Conservation (phyloP, 2,797 vertebrate genomes). For the Orestias chungarensis region DNA sequence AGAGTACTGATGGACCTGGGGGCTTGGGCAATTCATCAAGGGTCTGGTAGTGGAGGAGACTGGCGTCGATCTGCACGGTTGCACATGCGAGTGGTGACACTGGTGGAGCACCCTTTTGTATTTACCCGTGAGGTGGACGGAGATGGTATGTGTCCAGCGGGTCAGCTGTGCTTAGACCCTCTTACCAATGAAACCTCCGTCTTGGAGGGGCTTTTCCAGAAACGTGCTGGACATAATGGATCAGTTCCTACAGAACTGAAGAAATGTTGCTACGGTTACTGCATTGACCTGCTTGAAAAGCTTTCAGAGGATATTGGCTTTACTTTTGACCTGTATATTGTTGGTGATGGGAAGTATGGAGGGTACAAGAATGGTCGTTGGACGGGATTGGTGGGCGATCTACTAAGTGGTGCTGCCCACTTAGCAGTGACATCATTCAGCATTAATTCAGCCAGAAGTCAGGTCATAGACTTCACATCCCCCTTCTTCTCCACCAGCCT, state of each 20-base stretch:
- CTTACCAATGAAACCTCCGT: slow-evolving; percentile 88
- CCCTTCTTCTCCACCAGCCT: slow-evolving; percentile 98
- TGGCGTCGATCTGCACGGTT: slow-evolving; percentile 85
- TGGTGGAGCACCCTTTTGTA: slow-evolving; percentile 96
- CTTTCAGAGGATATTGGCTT: slow-evolving; percentile 97
- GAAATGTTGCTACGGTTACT: slow-evolving; percentile 98
- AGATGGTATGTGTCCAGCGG: slow-evolving; percentile 92
- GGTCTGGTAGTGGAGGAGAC: slow-evolving; percentile 70
- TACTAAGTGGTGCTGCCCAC: slow-evolving; percentile 92
- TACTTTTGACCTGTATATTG: slow-evolving; percentile 95
- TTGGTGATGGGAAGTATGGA: slow-evolving; percentile 96
- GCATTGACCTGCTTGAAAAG: slow-evolving; percentile 94
- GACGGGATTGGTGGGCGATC: slow-evolving; percentile 95
- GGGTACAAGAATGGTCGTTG: slow-evolving; percentile 94
- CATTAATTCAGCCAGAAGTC: slow-evolving; percentile 96
- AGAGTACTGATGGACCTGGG: slow-evolving; percentile 91
- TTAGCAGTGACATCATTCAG: slow-evolving; percentile 97
- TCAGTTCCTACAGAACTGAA: slow-evolving; percentile 87
- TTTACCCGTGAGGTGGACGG: slow-evolving; percentile 96
- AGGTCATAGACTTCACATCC: slow-evolving; percentile 97
- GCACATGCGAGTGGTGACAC: slow-evolving; percentile 91
- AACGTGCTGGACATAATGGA: slow-evolving; percentile 85
- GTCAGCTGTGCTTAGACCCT: slow-evolving; percentile 92
- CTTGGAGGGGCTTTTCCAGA: slow-evolving; percentile 86
- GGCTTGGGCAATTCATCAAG: slow-evolving; percentile 89